These are phyloP conservation scores for Leptocoma aspasia DNA, from an alignment of 2,113 vertebrate species.

Conservation along the genomic window DNA sequence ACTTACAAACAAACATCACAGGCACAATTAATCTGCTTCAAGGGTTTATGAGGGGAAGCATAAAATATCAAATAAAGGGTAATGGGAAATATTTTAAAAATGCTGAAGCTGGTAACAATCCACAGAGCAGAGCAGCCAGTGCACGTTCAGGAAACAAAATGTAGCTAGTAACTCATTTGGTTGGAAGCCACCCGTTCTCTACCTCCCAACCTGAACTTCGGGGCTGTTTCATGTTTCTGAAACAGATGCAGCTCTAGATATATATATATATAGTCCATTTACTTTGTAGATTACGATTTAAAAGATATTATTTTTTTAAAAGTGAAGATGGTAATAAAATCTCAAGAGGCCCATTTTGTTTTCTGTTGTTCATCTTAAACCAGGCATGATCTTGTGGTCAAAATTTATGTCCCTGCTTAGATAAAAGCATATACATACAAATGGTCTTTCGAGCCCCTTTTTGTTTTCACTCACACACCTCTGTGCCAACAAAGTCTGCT, in stretches of 20 bases:
- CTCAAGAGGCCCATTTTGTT: constrained; percentile 50
- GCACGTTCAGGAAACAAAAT: constrained; percentile 64
- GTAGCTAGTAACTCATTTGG: constrained; percentile 59
- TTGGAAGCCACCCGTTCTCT: constrained; percentile 66
- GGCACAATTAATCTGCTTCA: constrained; percentile 79
- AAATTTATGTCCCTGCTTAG: constrained; percentile 48
- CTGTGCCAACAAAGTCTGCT: not conserved
- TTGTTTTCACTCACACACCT: not conserved
- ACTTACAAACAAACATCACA: constrained; percentile 80
- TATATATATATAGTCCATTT: constrained; percentile 37
- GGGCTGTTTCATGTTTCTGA: constrained; percentile 71
- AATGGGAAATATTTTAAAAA: constrained; percentile 81
- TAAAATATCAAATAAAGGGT: constrained; percentile 87
- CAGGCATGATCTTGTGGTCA: constrained; percentile 1
- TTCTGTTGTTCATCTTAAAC: constrained; percentile 33
- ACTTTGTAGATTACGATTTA: constrained; percentile 63
- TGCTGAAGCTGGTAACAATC: constrained; percentile 69
- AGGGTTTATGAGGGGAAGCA: constrained; percentile 83
- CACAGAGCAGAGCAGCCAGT: constrained; percentile 66
- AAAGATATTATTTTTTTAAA: constrained; percentile 61
- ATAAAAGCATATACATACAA: not conserved
- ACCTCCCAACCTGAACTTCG: constrained; percentile 71
- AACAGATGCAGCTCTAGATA: constrained; percentile 46
- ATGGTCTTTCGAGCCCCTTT: fast-evolving
- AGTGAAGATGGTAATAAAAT: constrained; percentile 59